Conservation (phyloP, 2,888 invertebrate genomes). For the Chymomyza procnemis region DNA sequence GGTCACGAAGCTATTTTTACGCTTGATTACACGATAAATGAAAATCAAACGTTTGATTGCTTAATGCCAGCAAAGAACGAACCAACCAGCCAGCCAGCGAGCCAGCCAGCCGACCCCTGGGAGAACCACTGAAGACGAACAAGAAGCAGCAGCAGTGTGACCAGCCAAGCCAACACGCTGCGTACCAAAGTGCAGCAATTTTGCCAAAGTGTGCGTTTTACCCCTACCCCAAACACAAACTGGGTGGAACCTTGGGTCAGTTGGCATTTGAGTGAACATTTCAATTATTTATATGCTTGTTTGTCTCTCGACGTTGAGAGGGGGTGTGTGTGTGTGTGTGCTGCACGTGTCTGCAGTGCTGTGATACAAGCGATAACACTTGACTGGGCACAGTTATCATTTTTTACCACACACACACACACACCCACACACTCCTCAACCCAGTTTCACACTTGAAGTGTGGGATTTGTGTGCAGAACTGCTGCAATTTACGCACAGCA, state of each 20-base stretch:
- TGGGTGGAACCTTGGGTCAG: conserved; percentile 9
- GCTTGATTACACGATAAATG: conserved; percentile 73
- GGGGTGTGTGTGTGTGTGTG: conserved; percentile 11
- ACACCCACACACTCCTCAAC: too few species aligned
- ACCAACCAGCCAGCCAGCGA: neutral
- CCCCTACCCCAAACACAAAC: conserved; percentile 4
- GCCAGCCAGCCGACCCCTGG: neutral
- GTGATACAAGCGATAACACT: conserved; percentile 48
- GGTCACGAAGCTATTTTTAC: conserved; percentile 73
- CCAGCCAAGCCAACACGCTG: conserved; percentile 10
- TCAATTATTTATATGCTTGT: conserved; percentile 72
- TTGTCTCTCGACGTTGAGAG: conserved; percentile 39
- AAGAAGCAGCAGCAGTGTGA: neutral
- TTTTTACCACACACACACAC: conserved; percentile 46
- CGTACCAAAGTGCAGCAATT: conserved; percentile 61
- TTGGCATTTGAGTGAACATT: conserved; percentile 53
- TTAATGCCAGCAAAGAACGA: conserved; percentile 47
- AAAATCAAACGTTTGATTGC: conserved; percentile 74
- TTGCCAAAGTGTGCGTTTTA: conserved; percentile 54
- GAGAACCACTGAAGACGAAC: neutral
- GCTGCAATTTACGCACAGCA: conserved; percentile 47
- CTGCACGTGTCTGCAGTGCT: conserved; percentile 40
- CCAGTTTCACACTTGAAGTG: neutral
- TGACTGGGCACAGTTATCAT: conserved; percentile 65
- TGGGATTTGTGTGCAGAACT: neutral